Percentiles rank a stretch among this genome's conserved stretches.
phyloP scores from a whole-genome alignment of 2,113 vertebrate species.

The Channa maculata region DNA sequence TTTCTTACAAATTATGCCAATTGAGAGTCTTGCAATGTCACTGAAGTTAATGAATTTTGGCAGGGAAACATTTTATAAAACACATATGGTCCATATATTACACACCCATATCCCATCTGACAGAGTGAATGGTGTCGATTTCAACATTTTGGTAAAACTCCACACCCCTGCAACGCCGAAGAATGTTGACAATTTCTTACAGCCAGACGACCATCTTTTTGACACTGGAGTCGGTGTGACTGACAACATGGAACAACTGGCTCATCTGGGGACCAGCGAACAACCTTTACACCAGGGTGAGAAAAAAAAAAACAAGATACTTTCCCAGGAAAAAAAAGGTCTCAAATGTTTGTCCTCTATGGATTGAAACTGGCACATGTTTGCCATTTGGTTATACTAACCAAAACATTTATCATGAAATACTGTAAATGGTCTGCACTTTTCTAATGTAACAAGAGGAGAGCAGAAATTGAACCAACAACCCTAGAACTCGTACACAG shows the following conservation, averaged over 20 bases:
- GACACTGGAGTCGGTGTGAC: constrained; percentile 64
- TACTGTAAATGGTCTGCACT: not conserved
- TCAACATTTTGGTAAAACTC: constrained; percentile 62
- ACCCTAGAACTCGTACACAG: too few relatives aligned
- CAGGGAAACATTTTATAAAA: constrained; percentile 22
- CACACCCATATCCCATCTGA: constrained; percentile 7
- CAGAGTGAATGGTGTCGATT: constrained; percentile 54
- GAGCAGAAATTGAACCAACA: too few relatives aligned
- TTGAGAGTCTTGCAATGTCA: constrained; percentile 25
- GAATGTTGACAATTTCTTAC: constrained; percentile 64
- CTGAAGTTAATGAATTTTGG: constrained; percentile 16
- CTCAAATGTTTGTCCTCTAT: not conserved
- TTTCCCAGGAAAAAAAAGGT: constrained; percentile 1
- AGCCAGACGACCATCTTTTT: constrained; percentile 23
- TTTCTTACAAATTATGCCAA: constrained; percentile 32
- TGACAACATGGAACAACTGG: constrained; percentile 72
- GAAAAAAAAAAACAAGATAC: constrained; percentile 18
- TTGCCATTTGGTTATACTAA: not conserved
- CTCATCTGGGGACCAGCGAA: constrained; percentile 33
- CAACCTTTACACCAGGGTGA: constrained; percentile 35
- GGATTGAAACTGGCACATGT: not conserved
- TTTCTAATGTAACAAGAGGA: not conserved
- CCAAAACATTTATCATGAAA: not conserved
- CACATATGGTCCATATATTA: constrained; percentile 35
- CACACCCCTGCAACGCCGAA: constrained; percentile 26